Base-by-base conservation (phyloP, 1,140 invertebrate genomes). In the Procambarus virginalis region DNA sequence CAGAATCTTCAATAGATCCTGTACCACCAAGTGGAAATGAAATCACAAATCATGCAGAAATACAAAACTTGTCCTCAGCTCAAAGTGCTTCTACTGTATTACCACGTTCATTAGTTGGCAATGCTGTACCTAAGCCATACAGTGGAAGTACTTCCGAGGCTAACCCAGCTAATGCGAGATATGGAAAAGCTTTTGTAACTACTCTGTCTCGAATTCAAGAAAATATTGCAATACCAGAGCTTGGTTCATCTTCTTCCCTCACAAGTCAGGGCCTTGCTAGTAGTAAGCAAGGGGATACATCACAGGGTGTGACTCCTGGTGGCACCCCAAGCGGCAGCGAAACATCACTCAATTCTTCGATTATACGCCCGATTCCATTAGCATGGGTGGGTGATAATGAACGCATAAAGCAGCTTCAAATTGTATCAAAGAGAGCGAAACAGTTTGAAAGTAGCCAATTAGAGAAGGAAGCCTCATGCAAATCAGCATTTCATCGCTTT, bases 401-500 rank as follows among this genome's bases (percentile, higher is more conserved):
- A 20, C 81, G 91, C 5, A 90, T 92, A 58, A 89, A 91, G 34
- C 92, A 93, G 49, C 91, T 93, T 12, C 92, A 93, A 83, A 89
- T 93, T 80, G 93, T 93, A 20, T 92, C 93, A 45, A 95, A 95
- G 81, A 94, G 96, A n/a, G 96, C 96, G 0, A 95, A 95, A 89
- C 96, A 97, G 92, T 96, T 97, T 93, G 96, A 97, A 92, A 95
- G 94, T 2, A 95, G 95, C 75, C 93, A 94, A 89, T 91, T 95
- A 14, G 86, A 92, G 64, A 90, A 84, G 45, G 94, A 93, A 91
- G 94, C 95, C 6, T 95, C 95, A 64, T 94, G 96, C 91, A 94
- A 96, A 70, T 97, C 96, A 3, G 95, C 95, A 92, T 94, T 96
- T 46, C 96, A 96, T 85, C 95, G 95, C 90, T 97, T 96, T 93